A percentile compares a stretch with the other conserved stretches of the same genome.
Evolutionary conservation across 2,888 invertebrate genomes (phyloP).

Genomic region (Gonocerus acuteangulatus): DNA sequence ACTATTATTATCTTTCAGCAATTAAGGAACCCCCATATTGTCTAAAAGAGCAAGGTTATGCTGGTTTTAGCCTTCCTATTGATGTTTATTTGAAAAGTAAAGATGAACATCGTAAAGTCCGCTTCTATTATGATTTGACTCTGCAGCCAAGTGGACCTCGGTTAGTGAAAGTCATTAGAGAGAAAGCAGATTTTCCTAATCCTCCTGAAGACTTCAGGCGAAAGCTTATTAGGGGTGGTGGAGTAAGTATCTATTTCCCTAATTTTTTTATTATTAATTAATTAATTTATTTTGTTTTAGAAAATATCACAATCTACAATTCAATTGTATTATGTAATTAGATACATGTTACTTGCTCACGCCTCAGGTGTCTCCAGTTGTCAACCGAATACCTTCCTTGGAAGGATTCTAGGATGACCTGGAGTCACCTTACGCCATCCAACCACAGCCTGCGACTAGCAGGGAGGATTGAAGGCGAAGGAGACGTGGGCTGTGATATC

Average conservation of each 20-base stretch:
- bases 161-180: slow-evolving; percentile 62
- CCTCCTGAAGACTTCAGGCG: slow-evolving; percentile 83
- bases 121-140: slow-evolving; percentile 76
- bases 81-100: slow-evolving; percentile 82
- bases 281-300: no score
- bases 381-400: no score
- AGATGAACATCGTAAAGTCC: slow-evolving; percentile 80
- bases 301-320: no score
- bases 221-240: slow-evolving; percentile 82
- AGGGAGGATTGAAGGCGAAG: no score
- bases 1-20: slow-evolving; percentile 64
- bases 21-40: slow-evolving; percentile 85
- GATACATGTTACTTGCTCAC: no score
- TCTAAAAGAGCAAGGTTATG: slow-evolving; percentile 91
- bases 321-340: no score
- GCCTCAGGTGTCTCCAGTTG: no score
- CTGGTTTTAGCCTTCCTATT: slow-evolving; percentile 82
- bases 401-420: background rate
- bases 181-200: slow-evolving; percentile 75
- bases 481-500: no score
- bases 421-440: no score
- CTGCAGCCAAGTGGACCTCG: slow-evolving; percentile 68
- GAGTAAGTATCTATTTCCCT: slow-evolving; percentile 48
- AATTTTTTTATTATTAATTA: background rate
- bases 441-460: no score